Percentiles rank a stretch among this genome's conserved stretches.
Evolutionary conservation across 2,888 invertebrate genomes (phyloP).

Genomic region (Rotaria socialis): DNA sequence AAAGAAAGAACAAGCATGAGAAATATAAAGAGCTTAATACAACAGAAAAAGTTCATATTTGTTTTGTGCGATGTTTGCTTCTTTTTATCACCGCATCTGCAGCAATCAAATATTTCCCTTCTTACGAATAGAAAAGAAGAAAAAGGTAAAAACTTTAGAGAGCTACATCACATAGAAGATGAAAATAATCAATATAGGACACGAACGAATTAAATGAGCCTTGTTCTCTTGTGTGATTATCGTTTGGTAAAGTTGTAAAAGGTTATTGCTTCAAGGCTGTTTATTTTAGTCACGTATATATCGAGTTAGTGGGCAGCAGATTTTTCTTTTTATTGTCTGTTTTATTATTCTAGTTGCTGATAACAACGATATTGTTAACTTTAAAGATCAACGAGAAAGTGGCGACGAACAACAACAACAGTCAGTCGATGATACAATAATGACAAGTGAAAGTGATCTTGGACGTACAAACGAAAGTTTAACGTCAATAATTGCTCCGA

Average conservation of each 20-base stretch:
- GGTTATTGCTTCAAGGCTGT: background rate
- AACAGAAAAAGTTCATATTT: constrained; percentile 2
- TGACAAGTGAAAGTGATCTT: background rate
- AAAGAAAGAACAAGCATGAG: background rate
- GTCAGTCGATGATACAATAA: background rate
- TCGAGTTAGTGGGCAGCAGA: background rate
- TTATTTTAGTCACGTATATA: background rate
- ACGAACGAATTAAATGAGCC: background rate
- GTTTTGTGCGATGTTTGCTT: background rate
- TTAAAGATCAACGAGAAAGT: background rate
- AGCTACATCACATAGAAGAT: background rate
- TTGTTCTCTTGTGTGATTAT: background rate
- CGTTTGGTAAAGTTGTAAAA: constrained; percentile 1
- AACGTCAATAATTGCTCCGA: background rate
- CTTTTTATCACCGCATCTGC: background rate
- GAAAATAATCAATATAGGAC: background rate
- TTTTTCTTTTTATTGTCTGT: background rate
- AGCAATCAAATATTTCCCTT: background rate
- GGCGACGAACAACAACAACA: background rate
- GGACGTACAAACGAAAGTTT: background rate
- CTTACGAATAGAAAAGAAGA: background rate
- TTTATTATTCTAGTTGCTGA: constrained; percentile 11
- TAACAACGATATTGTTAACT: background rate
- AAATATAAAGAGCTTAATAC: background rate
- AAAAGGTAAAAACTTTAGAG: background rate